Evolutionary conservation across 1,140 invertebrate genomes (phyloP).

Genomic region (Himalopsyche phryganea): DNA sequence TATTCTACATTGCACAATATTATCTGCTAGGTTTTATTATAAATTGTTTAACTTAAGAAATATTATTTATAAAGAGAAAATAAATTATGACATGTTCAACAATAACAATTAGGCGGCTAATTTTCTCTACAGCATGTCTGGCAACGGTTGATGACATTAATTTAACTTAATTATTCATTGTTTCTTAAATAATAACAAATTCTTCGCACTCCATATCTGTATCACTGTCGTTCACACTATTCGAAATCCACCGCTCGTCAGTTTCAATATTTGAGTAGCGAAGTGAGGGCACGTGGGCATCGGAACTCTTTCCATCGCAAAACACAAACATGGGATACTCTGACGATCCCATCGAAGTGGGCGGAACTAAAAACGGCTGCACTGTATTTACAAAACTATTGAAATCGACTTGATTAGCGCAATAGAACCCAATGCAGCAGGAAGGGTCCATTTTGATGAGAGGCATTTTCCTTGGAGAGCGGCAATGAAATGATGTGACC

Average conservation of each 20-base stretch:
- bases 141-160: no score
- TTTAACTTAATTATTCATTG: no score
- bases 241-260: slow-evolving; percentile 47
- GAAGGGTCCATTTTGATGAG: slow-evolving; percentile 90
- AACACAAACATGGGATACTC: slow-evolving; percentile 82
- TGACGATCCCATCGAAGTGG: slow-evolving; percentile 57
- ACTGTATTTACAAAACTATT: slow-evolving; percentile 69
- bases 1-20: no score
- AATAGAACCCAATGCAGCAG: slow-evolving; percentile 90
- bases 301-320: slow-evolving; percentile 63
- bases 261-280: slow-evolving; percentile 54
- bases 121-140: no score
- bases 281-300: slow-evolving; percentile 55
- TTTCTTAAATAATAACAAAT: slow-evolving; percentile 60
- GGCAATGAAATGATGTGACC: slow-evolving; percentile 78
- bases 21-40: no score
- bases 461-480: slow-evolving; percentile 80
- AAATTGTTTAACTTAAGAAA: no score
- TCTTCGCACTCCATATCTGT: slow-evolving; percentile 68
- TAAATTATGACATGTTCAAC: no score
- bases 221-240: slow-evolving; percentile 57
- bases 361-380: slow-evolving; percentile 56
- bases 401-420: slow-evolving; percentile 72
- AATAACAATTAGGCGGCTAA: no score
- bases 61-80: no score